These are phyloP conservation scores for Sphaerophoria rueppellii DNA, from an alignment of 2,888 invertebrate genomes.

Conservation along the genomic window DNA sequence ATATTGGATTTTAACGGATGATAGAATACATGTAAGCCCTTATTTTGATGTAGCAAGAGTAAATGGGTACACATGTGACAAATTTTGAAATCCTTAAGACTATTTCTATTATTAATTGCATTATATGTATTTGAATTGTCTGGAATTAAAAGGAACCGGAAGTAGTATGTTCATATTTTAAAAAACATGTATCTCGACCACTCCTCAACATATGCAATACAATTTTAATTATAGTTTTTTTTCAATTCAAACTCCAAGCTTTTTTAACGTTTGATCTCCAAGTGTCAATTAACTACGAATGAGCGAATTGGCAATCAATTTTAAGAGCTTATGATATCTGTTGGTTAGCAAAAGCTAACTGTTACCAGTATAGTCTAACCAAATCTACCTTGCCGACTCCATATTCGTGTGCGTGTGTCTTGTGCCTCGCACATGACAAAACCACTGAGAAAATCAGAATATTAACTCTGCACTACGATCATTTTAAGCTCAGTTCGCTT, in stretches of 20 bases:
- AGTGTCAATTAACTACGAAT: constrained; percentile 29
- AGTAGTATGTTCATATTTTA: too few species aligned
- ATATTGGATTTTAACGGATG: too few species aligned
- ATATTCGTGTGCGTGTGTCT: background rate
- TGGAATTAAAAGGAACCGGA: too few species aligned
- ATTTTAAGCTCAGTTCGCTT: constrained; percentile 63
- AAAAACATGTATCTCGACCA: too few species aligned
- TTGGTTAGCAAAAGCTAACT: constrained; percentile 47
- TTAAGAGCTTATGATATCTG: constrained; percentile 39
- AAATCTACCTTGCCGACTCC: constrained; percentile 40
- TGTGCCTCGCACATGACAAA: constrained; percentile 20
- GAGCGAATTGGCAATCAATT: constrained; percentile 29
- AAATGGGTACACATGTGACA: too few species aligned
- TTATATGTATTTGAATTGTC: too few species aligned
- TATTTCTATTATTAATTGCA: too few species aligned
- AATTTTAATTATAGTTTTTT: background rate
- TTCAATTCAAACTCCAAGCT: background rate
- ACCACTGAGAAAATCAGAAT: constrained; percentile 52
- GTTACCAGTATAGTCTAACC: constrained; percentile 14
- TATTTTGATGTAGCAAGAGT: too few species aligned
- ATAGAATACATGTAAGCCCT: too few species aligned
- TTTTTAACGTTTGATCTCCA: constrained; percentile 4
- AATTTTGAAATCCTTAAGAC: too few species aligned
- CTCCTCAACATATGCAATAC: constrained; percentile 50
- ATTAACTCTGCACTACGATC: constrained; percentile 60